A percentile compares a stretch with the other conserved stretches of the same genome.
Evolutionary conservation across 1,140 invertebrate species (phyloP).

Genomic region (Leptinotarsa texana): DNA sequence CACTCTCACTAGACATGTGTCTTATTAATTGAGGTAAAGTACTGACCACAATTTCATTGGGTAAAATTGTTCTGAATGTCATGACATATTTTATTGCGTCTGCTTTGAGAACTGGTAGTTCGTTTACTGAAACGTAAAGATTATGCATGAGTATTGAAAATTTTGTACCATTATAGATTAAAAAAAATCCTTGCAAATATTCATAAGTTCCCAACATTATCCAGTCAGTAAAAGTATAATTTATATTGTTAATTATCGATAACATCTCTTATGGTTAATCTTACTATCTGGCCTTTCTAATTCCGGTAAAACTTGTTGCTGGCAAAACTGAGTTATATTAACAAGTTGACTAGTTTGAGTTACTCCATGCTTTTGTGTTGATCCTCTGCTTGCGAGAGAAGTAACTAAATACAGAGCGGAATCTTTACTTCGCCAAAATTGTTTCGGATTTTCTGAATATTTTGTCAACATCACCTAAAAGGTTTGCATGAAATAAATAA

Average conservation of each 20-base stretch:
- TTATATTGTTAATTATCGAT: conserved; percentile 61
- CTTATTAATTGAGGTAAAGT: conserved; percentile 76
- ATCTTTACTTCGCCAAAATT: conserved; percentile 93
- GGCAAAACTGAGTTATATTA: conserved; percentile 85
- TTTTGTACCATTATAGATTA: too few relatives aligned
- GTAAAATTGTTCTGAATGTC: conserved; percentile 89
- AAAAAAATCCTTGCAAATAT: too few relatives aligned
- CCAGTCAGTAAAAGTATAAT: too few relatives aligned
- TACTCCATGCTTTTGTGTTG: conserved; percentile 88
- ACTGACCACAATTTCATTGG: conserved; percentile 73
- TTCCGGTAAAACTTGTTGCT: conserved; percentile 83
- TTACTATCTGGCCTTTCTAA: conserved; percentile 74
- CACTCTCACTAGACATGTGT: conserved; percentile 73
- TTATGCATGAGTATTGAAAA: too few relatives aligned
- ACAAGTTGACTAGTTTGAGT: conserved; percentile 90
- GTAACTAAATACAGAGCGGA: conserved; percentile 95
- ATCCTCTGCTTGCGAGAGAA: conserved; percentile 87
- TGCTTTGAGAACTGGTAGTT: conserved; percentile 89
- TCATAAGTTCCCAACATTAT: too few relatives aligned
- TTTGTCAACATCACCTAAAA: conserved; percentile 76
- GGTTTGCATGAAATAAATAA: neutral
- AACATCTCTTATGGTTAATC: conserved; percentile 5
- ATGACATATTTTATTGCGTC: conserved; percentile 96
- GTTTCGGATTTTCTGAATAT: conserved; percentile 73
- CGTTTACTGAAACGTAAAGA: conserved; percentile 68